Percentiles rank a stretch among this genome's conserved stretches.
These are phyloP conservation scores for Neosalanx taihuensis DNA, from an alignment of 2,797 vertebrate genomes.

Conservation along the genomic window DNA sequence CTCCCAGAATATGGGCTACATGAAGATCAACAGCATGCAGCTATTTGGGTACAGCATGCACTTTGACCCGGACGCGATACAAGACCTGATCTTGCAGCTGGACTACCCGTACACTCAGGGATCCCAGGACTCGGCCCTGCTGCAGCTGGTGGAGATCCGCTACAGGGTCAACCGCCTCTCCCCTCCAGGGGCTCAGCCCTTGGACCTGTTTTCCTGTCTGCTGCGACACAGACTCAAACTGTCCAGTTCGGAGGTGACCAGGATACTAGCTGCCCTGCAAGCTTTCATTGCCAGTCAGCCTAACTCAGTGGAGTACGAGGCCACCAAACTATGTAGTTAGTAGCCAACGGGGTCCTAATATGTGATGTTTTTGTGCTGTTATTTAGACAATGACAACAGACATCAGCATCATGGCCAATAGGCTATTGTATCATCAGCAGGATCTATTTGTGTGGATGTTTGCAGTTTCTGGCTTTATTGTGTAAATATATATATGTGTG, in stretches of 20 bases:
- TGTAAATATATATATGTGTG: constrained; percentile 49
- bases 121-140: constrained; percentile 93
- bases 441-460: constrained; percentile 65
- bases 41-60: constrained; percentile 98
- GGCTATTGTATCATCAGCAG: constrained; percentile 46
- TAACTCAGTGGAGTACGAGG: constrained; percentile 88
- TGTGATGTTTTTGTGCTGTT: constrained; percentile 62
- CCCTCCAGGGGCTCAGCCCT: constrained; percentile 83
- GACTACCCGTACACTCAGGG: constrained; percentile 98
- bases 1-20: constrained; percentile 86
- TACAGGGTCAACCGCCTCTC: constrained; percentile 94
- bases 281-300: constrained; percentile 90
- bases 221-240: constrained; percentile 95
- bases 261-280: constrained; percentile 92
- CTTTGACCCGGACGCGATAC: constrained; percentile 95
- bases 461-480: constrained; percentile 65
- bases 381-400: constrained; percentile 42
- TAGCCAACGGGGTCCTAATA: constrained; percentile 37
- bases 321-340: constrained; percentile 96
- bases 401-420: constrained; percentile 2
- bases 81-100: constrained; percentile 95
- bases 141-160: constrained; percentile 92
- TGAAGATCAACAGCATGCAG: constrained; percentile 96
- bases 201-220: constrained; percentile 94
- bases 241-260: constrained; percentile 88